phyloP scores from a whole-genome alignment of 2,888 invertebrate species.

The Cantharis flavilabris region DNA sequence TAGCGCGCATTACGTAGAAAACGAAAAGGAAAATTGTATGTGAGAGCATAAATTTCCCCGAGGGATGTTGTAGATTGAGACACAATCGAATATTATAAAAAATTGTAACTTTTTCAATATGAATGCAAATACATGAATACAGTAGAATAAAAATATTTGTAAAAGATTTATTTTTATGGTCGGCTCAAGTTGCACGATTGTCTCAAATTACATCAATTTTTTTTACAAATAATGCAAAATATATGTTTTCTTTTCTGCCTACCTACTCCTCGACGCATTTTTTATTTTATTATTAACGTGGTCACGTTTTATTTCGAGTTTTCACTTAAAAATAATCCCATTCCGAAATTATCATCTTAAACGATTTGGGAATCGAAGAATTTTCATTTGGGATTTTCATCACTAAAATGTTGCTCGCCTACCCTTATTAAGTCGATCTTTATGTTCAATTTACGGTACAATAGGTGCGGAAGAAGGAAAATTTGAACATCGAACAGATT shows the following conservation, averaged over 20 bases:
- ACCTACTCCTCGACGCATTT: background rate
- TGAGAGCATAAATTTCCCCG: background rate
- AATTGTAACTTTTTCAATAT: constrained; percentile 11
- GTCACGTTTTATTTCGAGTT: background rate
- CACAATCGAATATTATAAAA: constrained; percentile 11
- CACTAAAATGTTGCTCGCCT: background rate
- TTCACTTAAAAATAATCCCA: background rate
- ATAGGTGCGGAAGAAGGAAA: background rate
- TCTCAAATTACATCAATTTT: background rate
- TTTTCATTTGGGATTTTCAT: background rate
- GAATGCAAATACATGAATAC: constrained; percentile 4
- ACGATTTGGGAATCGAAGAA: constrained; percentile 6
- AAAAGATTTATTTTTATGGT: background rate
- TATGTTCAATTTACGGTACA: background rate
- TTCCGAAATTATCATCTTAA: constrained; percentile 12
- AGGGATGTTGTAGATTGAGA: constrained; percentile 11
- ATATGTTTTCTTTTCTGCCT: background rate
- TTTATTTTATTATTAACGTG: background rate
- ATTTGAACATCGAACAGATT: background rate
- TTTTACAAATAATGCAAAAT: background rate
- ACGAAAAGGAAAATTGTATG: background rate
- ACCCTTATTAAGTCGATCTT: background rate
- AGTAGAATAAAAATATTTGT: background rate
- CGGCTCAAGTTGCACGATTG: background rate
- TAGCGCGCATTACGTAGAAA: background rate